These are phyloP conservation scores for Brachypalpus laphriformis DNA, from an alignment of 2,888 invertebrate species.

Conservation along the genomic window DNA sequence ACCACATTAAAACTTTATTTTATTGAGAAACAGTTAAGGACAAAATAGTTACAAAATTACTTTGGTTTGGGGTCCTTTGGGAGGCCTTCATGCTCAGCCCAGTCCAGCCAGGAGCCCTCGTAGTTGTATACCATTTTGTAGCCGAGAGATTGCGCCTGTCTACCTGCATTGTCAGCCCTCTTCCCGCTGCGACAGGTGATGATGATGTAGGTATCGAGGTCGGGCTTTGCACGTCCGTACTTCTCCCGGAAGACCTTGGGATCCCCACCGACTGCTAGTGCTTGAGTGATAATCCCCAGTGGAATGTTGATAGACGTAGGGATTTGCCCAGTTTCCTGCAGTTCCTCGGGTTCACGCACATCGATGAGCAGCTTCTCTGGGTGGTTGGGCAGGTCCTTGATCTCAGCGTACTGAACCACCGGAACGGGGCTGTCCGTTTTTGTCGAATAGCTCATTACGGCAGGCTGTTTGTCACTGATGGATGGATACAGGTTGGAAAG, in stretches of 20 bases:
- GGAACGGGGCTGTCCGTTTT: conserved; percentile 44
- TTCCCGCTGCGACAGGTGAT: conserved; percentile 88
- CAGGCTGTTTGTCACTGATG: conserved; percentile 9
- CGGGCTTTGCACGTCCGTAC: conserved; percentile 86
- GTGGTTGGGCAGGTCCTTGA: conserved; percentile 83
- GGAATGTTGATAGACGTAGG: conserved; percentile 91
- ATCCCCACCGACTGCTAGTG: conserved; percentile 73
- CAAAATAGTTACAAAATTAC: too few relatives aligned
- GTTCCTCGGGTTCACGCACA: conserved; percentile 89
- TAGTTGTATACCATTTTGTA: conserved; percentile 80
- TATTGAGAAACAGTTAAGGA: too few relatives aligned
- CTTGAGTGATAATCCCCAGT: conserved; percentile 82
- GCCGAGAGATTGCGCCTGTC: conserved; percentile 81
- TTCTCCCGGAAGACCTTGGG: conserved; percentile 84
- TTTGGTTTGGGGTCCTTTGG: conserved; percentile 72
- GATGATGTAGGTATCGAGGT: conserved; percentile 85
- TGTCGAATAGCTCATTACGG: conserved; percentile 20
- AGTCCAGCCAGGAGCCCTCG: conserved; percentile 81
- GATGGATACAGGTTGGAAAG: not conserved
- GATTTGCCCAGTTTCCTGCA: conserved; percentile 87
- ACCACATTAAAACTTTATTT: not conserved
- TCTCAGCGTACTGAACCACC: conserved; percentile 79
- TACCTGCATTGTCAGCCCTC: conserved; percentile 86
- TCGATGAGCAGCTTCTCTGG: conserved; percentile 86
- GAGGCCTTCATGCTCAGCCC: conserved; percentile 80